A percentile compares a stretch with the other conserved stretches of the same genome.
Conservation (phyloP, 2,888 invertebrate species). For the Synergus laeviventris region DNA sequence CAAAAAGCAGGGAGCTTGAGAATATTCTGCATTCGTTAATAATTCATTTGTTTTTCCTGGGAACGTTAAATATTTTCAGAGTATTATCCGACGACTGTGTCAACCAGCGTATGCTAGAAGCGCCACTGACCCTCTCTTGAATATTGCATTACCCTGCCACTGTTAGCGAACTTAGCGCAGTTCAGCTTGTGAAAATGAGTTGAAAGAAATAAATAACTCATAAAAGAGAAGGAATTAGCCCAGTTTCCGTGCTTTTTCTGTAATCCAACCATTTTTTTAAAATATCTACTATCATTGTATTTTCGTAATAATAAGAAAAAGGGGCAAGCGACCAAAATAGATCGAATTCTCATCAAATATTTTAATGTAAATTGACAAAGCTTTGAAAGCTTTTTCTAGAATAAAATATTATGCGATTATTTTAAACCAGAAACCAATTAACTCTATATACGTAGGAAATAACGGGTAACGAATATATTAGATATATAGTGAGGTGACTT, state of each 20-base stretch:
- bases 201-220: constrained; percentile 37
- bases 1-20: not conserved
- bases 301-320: too few species aligned
- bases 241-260: not conserved
- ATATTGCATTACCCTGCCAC: constrained; percentile 29
- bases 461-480: not conserved
- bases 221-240: constrained; percentile 20
- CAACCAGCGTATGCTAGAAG: constrained; percentile 13
- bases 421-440: not conserved
- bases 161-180: constrained; percentile 20
- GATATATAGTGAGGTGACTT: constrained; percentile 28
- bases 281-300: too few species aligned
- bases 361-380: too few species aligned
- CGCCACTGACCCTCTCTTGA: constrained; percentile 26
- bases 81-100: constrained; percentile 20
- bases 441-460: not conserved
- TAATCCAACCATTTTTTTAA: not conserved
- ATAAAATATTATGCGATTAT: not conserved
- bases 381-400: not conserved
- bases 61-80: constrained; percentile 28
- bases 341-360: too few species aligned
- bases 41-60: constrained; percentile 12
- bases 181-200: constrained; percentile 37
- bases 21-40: constrained; percentile 26
- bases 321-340: too few species aligned